These are phyloP conservation scores for Ennomos fuscantarius DNA, from an alignment of 2,888 invertebrate genomes.

Conservation along the genomic window DNA sequence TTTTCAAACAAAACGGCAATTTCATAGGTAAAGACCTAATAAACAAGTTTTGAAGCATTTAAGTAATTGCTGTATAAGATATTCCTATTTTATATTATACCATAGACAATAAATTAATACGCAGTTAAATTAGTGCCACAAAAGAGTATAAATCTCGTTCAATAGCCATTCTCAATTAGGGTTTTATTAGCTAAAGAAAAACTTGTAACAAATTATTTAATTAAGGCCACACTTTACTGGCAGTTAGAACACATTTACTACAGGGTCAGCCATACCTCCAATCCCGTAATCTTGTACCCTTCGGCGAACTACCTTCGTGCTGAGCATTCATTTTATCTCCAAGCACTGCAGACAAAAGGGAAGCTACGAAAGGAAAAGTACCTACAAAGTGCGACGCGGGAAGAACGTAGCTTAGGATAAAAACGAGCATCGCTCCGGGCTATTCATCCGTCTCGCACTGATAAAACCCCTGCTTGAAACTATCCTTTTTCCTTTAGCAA, in stretches of 20 bases:
- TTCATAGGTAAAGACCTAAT: no score
- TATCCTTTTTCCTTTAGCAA: slow-evolving; percentile 54
- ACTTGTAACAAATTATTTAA: slow-evolving; percentile 34
- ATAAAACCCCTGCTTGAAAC: slow-evolving; percentile 61
- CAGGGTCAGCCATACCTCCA: slow-evolving; percentile 54
- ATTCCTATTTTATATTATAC: neutral
- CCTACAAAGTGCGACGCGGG: slow-evolving; percentile 29
- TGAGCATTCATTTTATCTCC: slow-evolving; percentile 50
- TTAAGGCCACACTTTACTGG: slow-evolving; percentile 40
- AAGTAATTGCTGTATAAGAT: no score
- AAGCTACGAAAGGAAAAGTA: slow-evolving; percentile 33
- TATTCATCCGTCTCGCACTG: slow-evolving; percentile 57
- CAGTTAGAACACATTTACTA: slow-evolving; percentile 28
- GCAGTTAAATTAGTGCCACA: slow-evolving; percentile 8
- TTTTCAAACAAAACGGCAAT: no score
- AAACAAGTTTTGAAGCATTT: no score
- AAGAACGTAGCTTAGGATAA: slow-evolving; percentile 39
- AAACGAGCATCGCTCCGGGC: slow-evolving; percentile 54
- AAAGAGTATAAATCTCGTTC: slow-evolving; percentile 1
- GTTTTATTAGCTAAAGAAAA: slow-evolving; percentile 15
- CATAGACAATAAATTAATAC: neutral
- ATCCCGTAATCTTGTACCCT: slow-evolving; percentile 46
- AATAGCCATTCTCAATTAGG: slow-evolving; percentile 7
- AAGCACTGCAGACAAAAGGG: slow-evolving; percentile 37
- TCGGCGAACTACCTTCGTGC: slow-evolving; percentile 51